Base-by-base conservation (phyloP, 2,888 invertebrate species). In the Sinohyriopsis cumingii region DNA sequence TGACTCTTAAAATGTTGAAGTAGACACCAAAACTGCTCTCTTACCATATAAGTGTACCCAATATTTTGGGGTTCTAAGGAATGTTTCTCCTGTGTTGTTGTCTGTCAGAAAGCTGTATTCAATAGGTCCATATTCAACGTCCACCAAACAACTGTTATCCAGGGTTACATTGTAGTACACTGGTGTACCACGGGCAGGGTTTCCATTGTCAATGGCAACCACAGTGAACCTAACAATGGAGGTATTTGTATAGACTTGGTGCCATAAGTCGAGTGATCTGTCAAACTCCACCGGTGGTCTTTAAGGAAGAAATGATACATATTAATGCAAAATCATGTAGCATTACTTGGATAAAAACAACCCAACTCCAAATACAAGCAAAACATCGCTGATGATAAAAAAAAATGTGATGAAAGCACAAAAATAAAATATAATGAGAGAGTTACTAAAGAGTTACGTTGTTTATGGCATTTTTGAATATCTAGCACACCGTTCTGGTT, bases 81-180 rank as follows among this genome's bases (percentile, higher is more conserved):
- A 67, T 15, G 84, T 63, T 18, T 76, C 77, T 54, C 83, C 84
- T 1, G 76, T 79, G 12, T 65, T 55, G 5, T 63, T 61, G 66
- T 83, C 73, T 6, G 84, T 73, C 3, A 62, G 45, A 18, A 80
- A 59, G n/a, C 69, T 53, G 55, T 75, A 75, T 2, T 65, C 69
- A 24, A 83, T 78, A 20, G 65, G 53, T 33, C 78, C 73, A 56
- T 65, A 80, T 24, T 78, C 67, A 22, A 77, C 80, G 57, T 71
- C 75, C 15, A 84, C 63, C 25, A 84, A 69, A 69, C 84, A 84
- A 3, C 80, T 82, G 74, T 84, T 84, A 66, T 76, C 78, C 7
- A 84, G 28, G 5, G 68, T 69, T 18, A 84, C 33, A n/a, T 72
- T 68, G n/a, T 82, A 72, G 20, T 63, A 66, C 25, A 79, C 80